Conservation (phyloP, 2,797 vertebrate genomes). For the Protonibea diacanthus region DNA sequence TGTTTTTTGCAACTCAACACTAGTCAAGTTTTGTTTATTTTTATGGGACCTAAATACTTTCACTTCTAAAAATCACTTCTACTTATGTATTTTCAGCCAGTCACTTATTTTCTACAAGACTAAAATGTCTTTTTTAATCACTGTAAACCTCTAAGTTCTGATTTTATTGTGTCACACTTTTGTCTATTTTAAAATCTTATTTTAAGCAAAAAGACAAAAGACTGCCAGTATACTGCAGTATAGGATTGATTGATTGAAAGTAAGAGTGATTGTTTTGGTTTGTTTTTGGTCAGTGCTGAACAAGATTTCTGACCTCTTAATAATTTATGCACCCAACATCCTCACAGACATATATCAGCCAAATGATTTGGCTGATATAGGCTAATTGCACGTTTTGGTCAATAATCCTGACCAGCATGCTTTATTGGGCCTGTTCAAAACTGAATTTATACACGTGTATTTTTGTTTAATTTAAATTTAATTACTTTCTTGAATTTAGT, state of each 20-base stretch:
- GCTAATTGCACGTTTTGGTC: constrained; percentile 16
- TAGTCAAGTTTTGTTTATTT: not conserved
- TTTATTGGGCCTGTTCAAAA: not conserved
- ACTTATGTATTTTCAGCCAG: constrained; percentile 1
- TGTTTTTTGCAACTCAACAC: not conserved
- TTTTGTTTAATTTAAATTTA: not conserved
- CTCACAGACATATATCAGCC: constrained; percentile 7
- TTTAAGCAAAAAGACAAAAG: not conserved
- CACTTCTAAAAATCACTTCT: constrained; percentile 8
- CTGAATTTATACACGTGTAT: not conserved
- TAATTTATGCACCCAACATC: not conserved
- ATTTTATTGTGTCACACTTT: not conserved
- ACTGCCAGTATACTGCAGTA: too few species aligned
- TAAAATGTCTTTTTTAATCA: not conserved
- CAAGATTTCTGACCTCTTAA: not conserved
- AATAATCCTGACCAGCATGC: not conserved
- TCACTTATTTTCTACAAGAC: not conserved
- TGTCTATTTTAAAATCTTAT: not conserved
- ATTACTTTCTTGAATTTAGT: not conserved
- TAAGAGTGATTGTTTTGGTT: not conserved
- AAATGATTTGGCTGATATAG: constrained; percentile 3
- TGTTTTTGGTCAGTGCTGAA: not conserved
- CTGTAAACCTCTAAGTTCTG: not conserved
- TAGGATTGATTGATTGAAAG: not conserved
- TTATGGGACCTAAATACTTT: not conserved